These are phyloP conservation scores for Ovis aries DNA, from an alignment of 2,113 vertebrate species.

Conservation along the genomic window ARS-UI_Ramb_v3.0 NC_056077.1:40092001-40092500, in stretches of 20 bases:
- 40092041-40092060: not conserved
- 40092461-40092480: not conserved
- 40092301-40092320: not conserved
- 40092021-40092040: not conserved
- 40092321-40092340: fast-evolving
- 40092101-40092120: not conserved
- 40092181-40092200: not conserved
- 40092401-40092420: fast-evolving
- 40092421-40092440: not conserved
- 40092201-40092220: not conserved
- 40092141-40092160: not conserved
- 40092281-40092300: not conserved
- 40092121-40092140: not conserved
- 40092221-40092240: not conserved
- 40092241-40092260: not conserved
- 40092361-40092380: not conserved
- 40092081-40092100: not conserved
- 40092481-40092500: fast-evolving
- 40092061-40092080: not conserved
- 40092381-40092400: not conserved
- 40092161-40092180: not conserved
- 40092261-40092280: not conserved
- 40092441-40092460: not conserved
- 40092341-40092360: not conserved
- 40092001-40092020: not conserved